Evolutionary conservation across 2,113 vertebrate species (phyloP).

Genomic region (Boulengeromyrus knoepffleri): DNA sequence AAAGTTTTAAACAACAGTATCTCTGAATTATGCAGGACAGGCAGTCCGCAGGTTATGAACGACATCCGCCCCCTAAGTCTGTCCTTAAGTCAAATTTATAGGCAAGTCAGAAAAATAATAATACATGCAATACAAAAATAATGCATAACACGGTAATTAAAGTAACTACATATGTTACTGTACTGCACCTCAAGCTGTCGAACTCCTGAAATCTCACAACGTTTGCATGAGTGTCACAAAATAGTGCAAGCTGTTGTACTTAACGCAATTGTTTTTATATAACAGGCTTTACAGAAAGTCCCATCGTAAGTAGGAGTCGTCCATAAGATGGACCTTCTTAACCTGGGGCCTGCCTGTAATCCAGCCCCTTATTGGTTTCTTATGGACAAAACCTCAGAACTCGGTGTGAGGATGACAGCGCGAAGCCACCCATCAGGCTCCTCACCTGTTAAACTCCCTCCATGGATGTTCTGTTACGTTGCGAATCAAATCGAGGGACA

Average conservation of each 20-base stretch:
- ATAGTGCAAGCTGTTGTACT: neutral
- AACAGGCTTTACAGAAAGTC: neutral
- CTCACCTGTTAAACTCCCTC: slow-evolving; percentile 67
- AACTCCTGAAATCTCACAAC: neutral
- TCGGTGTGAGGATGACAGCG: neutral
- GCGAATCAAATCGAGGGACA: rapidly evolving
- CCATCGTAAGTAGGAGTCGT: neutral
- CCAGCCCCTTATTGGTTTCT: neutral
- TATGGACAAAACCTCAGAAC: neutral
- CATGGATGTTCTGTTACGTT: slow-evolving; percentile 29
- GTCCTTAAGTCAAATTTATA: neutral
- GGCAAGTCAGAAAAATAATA: neutral
- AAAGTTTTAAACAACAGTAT: neutral
- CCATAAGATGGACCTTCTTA: neutral
- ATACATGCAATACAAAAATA: neutral
- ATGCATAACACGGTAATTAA: neutral
- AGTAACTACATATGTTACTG: neutral
- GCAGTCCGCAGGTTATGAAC: neutral
- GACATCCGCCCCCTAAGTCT: neutral
- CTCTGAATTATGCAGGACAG: neutral
- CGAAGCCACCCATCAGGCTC: neutral
- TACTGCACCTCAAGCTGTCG: neutral
- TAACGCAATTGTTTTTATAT: neutral
- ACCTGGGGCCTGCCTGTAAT: neutral
- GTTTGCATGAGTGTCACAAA: neutral